These are phyloP conservation scores for Theretra japonica DNA, from an alignment of 2,888 invertebrate genomes.

Conservation along the genomic window DNA sequence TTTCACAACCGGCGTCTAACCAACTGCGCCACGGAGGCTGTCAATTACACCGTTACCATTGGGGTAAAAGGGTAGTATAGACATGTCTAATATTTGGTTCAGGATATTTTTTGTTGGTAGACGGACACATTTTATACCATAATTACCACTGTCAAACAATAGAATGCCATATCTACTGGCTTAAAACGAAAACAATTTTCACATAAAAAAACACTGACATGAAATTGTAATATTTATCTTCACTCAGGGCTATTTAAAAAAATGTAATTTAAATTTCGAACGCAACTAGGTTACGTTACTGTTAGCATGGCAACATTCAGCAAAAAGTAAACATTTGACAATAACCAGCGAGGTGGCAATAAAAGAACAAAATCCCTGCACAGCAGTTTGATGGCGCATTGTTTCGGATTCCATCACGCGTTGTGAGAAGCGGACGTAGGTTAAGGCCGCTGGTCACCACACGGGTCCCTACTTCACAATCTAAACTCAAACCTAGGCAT, in stretches of 20 bases:
- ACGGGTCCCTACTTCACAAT: neutral
- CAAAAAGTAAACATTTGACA: conserved; percentile 48
- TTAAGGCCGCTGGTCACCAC: conserved; percentile 59
- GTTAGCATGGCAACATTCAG: conserved; percentile 19
- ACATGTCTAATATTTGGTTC: too few species aligned
- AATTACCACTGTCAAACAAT: too few species aligned
- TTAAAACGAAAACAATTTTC: too few species aligned
- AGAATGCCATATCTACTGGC: too few species aligned
- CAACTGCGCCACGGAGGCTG: too few species aligned
- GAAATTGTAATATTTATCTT: neutral
- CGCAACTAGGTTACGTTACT: conserved; percentile 25
- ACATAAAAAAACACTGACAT: neutral
- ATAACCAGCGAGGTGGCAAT: conserved; percentile 47
- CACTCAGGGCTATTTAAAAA: neutral
- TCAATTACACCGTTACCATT: too few species aligned
- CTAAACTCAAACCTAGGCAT: neutral
- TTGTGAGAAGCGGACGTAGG: conserved; percentile 47
- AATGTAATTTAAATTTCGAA: neutral
- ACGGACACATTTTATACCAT: too few species aligned
- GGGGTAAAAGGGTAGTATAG: too few species aligned
- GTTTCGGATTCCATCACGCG: conserved; percentile 80
- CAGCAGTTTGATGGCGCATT: conserved; percentile 70
- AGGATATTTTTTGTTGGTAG: too few species aligned
- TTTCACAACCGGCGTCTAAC: too few species aligned
- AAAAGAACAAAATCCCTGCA: conserved; percentile 62